Percentiles rank a stretch among this genome's conserved stretches.
phyloP scores from a whole-genome alignment of 1,140 invertebrate genomes.

The Drosophila virilis region DNA sequence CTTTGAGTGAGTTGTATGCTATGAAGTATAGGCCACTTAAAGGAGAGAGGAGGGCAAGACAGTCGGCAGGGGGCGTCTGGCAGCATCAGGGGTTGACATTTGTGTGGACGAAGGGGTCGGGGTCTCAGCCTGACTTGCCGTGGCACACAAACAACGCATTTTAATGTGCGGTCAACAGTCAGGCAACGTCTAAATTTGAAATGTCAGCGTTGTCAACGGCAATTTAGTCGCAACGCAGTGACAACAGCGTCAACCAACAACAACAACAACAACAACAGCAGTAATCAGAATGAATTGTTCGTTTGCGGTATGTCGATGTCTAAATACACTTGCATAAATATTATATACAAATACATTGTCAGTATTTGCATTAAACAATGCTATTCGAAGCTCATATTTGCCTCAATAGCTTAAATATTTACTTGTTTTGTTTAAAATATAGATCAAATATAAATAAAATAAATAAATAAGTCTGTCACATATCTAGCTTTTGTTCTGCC shows the following conservation, averaged over 20 bases:
- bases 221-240: slow-evolving; percentile 54
- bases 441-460: too few species aligned
- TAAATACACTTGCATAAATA: slow-evolving; percentile 4
- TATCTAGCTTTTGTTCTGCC: too few species aligned
- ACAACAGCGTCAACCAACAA: slow-evolving; percentile 29
- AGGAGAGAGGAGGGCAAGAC: background rate
- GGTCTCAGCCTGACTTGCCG: slow-evolving; percentile 53
- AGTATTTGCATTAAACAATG: too few species aligned
- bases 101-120: slow-evolving; percentile 7
- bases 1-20: slow-evolving; percentile 37
- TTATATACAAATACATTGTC: background rate
- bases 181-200: slow-evolving; percentile 74
- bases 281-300: slow-evolving; percentile 3
- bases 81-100: slow-evolving; percentile 1
- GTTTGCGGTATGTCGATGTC: background rate
- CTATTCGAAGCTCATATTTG: too few species aligned
- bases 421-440: too few species aligned
- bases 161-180: slow-evolving; percentile 68
- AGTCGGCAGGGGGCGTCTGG: too few species aligned
- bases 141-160: slow-evolving; percentile 73
- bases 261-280: background rate
- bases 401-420: too few species aligned
- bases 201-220: slow-evolving; percentile 76
- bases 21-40: slow-evolving; percentile 17
- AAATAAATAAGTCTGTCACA: too few species aligned